Percentiles rank a stretch among this genome's conserved stretches.
These are phyloP conservation scores for Neelides sp. DNA, from an alignment of 1,140 invertebrate genomes.

Conservation along the genomic window DNA sequence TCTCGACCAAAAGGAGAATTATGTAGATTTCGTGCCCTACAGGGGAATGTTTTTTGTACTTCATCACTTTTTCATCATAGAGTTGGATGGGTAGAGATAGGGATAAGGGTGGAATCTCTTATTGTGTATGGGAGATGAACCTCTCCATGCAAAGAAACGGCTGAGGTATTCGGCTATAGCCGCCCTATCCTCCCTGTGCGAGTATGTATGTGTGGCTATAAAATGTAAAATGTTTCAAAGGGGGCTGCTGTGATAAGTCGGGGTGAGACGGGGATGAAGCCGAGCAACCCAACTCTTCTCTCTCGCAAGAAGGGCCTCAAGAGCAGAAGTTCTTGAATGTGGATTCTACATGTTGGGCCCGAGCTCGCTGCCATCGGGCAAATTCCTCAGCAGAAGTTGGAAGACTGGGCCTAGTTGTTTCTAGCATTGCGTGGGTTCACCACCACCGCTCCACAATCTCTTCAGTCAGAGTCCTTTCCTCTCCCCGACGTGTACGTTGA, in stretches of 20 bases:
- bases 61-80: background rate
- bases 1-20: conserved; percentile 11
- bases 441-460: conserved; percentile 4
- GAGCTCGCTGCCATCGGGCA: conserved; percentile 12
- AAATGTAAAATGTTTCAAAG: conserved; percentile 8
- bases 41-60: conserved; percentile 4
- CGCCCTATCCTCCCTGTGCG: background rate
- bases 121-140: background rate
- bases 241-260: conserved; percentile 4
- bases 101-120: background rate
- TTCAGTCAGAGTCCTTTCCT: no score
- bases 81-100: background rate
- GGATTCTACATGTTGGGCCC: conserved; percentile 8
- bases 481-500: no score
- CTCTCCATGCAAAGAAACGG: background rate
- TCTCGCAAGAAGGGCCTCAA: conserved; percentile 6
- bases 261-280: background rate
- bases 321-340: conserved; percentile 8
- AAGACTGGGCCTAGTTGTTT: conserved; percentile 17
- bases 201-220: conserved; percentile 5
- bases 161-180: background rate
- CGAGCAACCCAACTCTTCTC: conserved; percentile 1
- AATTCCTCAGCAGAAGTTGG: conserved; percentile 20
- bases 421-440: conserved; percentile 14
- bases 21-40: conserved; percentile 13